phyloP scores from a whole-genome alignment of 2,113 vertebrate genomes.

The Perca flavescens region DNA sequence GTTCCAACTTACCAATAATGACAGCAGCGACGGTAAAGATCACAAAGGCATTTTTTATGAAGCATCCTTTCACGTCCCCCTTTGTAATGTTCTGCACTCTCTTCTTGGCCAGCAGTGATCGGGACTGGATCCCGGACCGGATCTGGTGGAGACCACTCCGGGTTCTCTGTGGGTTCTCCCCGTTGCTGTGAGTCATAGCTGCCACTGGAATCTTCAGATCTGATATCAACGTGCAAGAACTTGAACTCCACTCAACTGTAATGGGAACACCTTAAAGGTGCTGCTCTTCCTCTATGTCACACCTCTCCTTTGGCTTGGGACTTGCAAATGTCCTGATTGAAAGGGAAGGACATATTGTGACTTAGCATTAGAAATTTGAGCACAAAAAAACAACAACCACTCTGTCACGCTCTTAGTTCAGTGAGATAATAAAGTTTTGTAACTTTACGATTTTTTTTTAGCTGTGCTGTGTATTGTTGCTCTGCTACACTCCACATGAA shows the following conservation, averaged over 20 bases:
- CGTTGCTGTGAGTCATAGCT: conserved; percentile 90
- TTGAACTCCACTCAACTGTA: background rate
- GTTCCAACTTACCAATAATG: conserved; percentile 89
- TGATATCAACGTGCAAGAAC: background rate
- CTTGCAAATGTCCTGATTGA: background rate
- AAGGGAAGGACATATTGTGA: background rate
- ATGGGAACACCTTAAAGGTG: background rate
- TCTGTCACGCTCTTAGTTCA: background rate
- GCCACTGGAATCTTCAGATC: conserved; percentile 6
- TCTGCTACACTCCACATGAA: background rate
- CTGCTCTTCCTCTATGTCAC: background rate
- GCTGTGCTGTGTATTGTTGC: background rate
- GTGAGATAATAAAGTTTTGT: background rate
- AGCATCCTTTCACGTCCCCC: conserved; percentile 89
- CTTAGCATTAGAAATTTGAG: background rate
- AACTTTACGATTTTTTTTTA: background rate
- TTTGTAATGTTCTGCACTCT: conserved; percentile 90
- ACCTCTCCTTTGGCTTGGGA: conserved; percentile 17
- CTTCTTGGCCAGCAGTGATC: conserved; percentile 89
- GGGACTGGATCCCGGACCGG: conserved; percentile 88
- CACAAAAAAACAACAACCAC: background rate
- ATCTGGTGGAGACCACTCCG: conserved; percentile 88
- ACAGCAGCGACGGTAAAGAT: conserved; percentile 93
- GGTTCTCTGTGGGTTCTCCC: conserved; percentile 85
- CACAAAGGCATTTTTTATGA: conserved; percentile 93